Percentiles rank a stretch among this genome's conserved stretches.
These are phyloP conservation scores for Alethe castanea DNA, from an alignment of 2,113 vertebrate genomes.

Conservation along the genomic window DNA sequence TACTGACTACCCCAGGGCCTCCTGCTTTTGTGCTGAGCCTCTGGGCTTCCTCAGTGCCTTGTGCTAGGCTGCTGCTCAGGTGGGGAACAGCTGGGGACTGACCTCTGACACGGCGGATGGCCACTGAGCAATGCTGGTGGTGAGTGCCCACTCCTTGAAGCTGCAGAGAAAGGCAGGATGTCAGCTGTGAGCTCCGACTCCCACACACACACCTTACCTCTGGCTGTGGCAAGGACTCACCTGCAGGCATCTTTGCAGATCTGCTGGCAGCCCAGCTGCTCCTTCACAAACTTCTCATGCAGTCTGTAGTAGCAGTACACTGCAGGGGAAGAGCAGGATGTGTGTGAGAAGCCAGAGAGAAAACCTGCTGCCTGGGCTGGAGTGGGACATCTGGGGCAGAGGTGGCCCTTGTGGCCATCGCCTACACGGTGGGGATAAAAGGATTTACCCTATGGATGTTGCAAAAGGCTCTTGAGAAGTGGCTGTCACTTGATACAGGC, in stretches of 20 bases:
- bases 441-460: neutral
- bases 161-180: constrained; percentile 44
- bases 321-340: neutral
- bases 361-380: neutral
- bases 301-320: constrained; percentile 82
- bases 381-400: neutral
- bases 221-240: constrained; percentile 26
- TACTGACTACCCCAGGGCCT: neutral
- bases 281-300: constrained; percentile 72
- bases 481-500: neutral
- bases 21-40: neutral
- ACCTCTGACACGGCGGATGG: constrained; percentile 75
- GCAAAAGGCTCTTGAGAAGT: neutral
- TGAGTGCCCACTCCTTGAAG: constrained; percentile 81
- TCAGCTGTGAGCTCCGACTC: neutral
- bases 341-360: neutral
- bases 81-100: neutral
- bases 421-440: neutral
- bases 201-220: accelerated
- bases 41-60: neutral
- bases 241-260: constrained; percentile 78
- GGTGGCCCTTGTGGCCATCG: neutral
- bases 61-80: neutral
- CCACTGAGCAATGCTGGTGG: constrained; percentile 80
- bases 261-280: constrained; percentile 77